A percentile compares a stretch with the other conserved stretches of the same genome.
phyloP scores from a whole-genome alignment of 2,888 invertebrate species.

The Hyles lineata region DNA sequence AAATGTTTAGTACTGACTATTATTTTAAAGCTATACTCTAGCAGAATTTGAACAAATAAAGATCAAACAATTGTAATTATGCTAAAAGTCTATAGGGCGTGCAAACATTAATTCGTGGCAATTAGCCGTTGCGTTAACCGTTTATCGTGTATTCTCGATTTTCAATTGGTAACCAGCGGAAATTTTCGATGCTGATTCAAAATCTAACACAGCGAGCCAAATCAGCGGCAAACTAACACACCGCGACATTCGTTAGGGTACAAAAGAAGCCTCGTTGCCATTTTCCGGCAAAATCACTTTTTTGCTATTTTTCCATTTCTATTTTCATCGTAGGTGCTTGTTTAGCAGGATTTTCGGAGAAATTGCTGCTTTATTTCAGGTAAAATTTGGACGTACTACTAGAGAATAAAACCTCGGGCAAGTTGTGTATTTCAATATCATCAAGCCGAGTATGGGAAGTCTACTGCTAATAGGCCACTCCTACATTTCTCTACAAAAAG shows the following conservation, averaged over 20 bases:
- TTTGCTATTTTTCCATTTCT: not conserved
- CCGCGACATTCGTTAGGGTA: not conserved
- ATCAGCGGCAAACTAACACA: not conserved
- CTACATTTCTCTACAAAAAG: no score
- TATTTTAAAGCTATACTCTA: no score
- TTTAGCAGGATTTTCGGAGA: not conserved
- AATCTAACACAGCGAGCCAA: not conserved
- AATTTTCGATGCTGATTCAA: not conserved
- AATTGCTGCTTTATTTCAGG: not conserved
- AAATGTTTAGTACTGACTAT: no score
- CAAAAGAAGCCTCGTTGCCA: slow-evolving; percentile 2
- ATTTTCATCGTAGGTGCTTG: not conserved
- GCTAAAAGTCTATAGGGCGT: no score
- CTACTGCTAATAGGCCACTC: no score
- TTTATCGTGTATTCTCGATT: not conserved
- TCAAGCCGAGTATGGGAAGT: no score
- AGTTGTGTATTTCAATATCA: no score
- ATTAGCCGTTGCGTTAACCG: not conserved
- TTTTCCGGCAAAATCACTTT: slow-evolving; percentile 6
- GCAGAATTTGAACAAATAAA: no score
- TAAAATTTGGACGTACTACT: not conserved
- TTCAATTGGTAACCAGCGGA: not conserved
- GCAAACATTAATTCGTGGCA: not conserved
- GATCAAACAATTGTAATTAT: no score
- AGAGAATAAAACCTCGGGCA: not conserved